These are phyloP conservation scores for Macroglossus sobrinus DNA, from an alignment of 2,113 vertebrate genomes.

Conservation along the genomic window DNA sequence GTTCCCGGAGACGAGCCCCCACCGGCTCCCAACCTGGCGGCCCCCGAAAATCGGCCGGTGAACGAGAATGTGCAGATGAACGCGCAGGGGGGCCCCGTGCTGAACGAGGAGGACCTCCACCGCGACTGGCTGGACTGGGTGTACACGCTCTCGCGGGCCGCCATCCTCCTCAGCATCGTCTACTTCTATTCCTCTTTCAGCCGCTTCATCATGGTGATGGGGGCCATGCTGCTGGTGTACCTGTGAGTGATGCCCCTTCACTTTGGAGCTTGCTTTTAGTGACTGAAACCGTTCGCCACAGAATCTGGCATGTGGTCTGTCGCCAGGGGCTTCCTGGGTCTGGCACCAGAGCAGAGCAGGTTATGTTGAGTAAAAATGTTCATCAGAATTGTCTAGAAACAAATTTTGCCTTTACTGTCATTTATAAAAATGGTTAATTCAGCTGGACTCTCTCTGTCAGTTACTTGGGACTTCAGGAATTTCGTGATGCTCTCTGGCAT, in stretches of 20 bases:
- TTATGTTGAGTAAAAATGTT: neutral
- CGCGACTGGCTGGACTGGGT: constrained; percentile 98
- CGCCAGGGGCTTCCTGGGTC: neutral
- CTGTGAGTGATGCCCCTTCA: constrained; percentile 88
- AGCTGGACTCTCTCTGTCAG: neutral
- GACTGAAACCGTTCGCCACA: neutral
- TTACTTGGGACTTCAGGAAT: neutral
- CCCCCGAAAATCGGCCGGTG: constrained; percentile 88
- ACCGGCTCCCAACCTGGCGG: constrained; percentile 84
- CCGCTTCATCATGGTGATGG: constrained; percentile 95
- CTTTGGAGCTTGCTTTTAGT: neutral
- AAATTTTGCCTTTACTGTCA: neutral
- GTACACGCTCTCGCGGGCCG: constrained; percentile 92
- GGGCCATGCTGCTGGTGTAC: constrained; percentile 96
- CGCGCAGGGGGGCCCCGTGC: constrained; percentile 88
- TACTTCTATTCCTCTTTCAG: constrained; percentile 98
- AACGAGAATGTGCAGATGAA: constrained; percentile 93
- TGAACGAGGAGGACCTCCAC: constrained; percentile 96
- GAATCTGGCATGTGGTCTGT: neutral
- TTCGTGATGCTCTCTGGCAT: neutral
- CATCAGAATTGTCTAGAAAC: constrained; percentile 12
- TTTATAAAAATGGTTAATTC: constrained; percentile 33
- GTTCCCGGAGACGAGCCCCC: constrained; percentile 86
- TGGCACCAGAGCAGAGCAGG: neutral
- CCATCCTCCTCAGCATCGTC: constrained; percentile 95